Base-by-base conservation (phyloP, 53 echinoderm and acorn worm species). In the Henricia sp. region DNA sequence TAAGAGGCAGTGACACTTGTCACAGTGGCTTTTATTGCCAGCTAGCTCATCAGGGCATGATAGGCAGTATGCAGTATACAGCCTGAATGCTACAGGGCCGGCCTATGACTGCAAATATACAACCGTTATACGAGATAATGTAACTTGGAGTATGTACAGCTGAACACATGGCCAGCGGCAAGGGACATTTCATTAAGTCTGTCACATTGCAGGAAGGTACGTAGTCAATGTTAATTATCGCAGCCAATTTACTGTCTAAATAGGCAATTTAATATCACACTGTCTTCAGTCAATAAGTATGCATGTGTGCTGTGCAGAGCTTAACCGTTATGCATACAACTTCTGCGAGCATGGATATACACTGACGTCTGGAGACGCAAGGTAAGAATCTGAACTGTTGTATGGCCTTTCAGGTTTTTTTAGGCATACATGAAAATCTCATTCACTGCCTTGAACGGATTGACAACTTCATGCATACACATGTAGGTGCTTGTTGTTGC, bases 1-100 rank as follows among this genome's bases (percentile, higher is more conserved):
- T 80, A 77, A 77, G 42, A 44, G 17, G 80, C 63, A 63, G 80
- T 80, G 63, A 80, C 80, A 80, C 80, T 80, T 59, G 77, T 77
- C 77, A 77, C 30, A 26, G 37, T 33, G 64, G 38, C 63, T 62
- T 62, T 50, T 80, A 62, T 46, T 62, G 63, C 76, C 37, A 44
- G 44, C 28, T 48, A 62, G 48, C 60, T 78, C 63, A 63, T 34
- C 78, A 46, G 64, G 32, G 63, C 80, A 80, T 80, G 80, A 80
- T 64, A 17, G 56, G 40, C 48, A 58, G 8, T 29, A 34, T 36
- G 41, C 26, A 64, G 72, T 4, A n/a, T n/a, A 52, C 48, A 50
- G 64, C 11, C 9, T 13, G 46, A 16, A 19, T 27, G 23, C 12
- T 44, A 50, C 17, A 29, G 27, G 62, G 28, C n/a, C 5, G 27